Evolutionary conservation across 2,888 invertebrate species (phyloP).

Genomic region (Spisula solida): DNA sequence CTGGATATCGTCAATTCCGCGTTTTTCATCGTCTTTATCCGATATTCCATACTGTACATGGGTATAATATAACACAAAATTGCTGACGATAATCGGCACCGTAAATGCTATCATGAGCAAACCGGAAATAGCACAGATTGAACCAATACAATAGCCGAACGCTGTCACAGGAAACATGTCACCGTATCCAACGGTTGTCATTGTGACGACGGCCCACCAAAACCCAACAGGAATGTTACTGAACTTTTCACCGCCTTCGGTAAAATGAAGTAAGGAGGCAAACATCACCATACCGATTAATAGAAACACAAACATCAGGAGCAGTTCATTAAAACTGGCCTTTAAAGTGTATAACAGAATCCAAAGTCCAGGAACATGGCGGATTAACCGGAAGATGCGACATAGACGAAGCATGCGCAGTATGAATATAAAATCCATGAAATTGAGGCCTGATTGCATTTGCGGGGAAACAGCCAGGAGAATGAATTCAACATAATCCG

Average conservation of each 20-base stretch:
- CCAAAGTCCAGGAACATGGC: constrained; percentile 85
- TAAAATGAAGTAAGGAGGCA: constrained; percentile 85
- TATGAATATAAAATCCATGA: constrained; percentile 85
- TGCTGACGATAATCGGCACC: constrained; percentile 86
- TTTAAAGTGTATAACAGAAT: constrained; percentile 86
- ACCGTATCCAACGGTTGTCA: constrained; percentile 87
- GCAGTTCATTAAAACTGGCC: constrained; percentile 85
- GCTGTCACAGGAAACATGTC: constrained; percentile 84
- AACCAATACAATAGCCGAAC: constrained; percentile 84
- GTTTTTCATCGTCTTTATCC: constrained; percentile 51
- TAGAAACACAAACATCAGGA: constrained; percentile 85
- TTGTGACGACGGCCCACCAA: constrained; percentile 86
- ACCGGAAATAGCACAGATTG: constrained; percentile 84
- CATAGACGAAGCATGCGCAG: constrained; percentile 84
- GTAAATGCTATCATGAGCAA: constrained; percentile 86
- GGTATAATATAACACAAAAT: constrained; percentile 86
- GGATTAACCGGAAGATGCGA: constrained; percentile 84
- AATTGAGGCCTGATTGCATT: constrained; percentile 75
- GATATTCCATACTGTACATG: constrained; percentile 84
- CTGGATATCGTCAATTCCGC: constrained; percentile 23
- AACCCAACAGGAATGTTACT: constrained; percentile 86
- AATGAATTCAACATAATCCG: constrained; percentile 84
- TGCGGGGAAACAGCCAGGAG: constrained; percentile 78
- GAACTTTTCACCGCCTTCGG: constrained; percentile 82
- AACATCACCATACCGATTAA: constrained; percentile 86